Percentiles rank a stretch among this genome's conserved stretches.
These are phyloP conservation scores for Donacobius atricapilla DNA, from an alignment of 2,113 vertebrate species.

Conservation along the genomic window DNA sequence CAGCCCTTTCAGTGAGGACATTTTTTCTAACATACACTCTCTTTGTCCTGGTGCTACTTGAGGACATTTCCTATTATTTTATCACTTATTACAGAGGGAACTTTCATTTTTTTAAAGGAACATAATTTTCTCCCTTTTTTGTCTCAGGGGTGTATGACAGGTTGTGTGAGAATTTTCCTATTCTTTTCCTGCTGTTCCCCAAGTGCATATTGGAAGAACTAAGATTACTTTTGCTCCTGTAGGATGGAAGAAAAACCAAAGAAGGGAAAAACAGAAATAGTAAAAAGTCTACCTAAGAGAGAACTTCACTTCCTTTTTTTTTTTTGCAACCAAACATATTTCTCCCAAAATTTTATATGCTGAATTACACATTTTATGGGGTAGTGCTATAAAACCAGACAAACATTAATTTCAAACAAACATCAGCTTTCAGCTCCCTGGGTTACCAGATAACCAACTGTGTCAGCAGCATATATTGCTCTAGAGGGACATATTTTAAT, in stretches of 20 bases:
- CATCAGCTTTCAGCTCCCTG: not conserved
- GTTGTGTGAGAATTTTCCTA: not conserved
- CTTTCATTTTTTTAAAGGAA: not conserved
- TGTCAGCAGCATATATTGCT: not conserved
- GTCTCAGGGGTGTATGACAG: not conserved
- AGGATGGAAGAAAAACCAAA: not conserved
- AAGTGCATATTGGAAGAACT: not conserved
- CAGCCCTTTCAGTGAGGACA: not conserved
- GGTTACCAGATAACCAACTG: slow-evolving; percentile 15
- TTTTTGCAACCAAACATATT: not conserved
- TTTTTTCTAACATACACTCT: not conserved
- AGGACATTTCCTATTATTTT: not conserved
- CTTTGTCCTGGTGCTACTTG: not conserved
- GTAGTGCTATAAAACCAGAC: not conserved
- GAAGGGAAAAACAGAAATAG: not conserved
- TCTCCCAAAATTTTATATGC: not conserved
- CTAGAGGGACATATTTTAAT: slow-evolving; percentile 5
- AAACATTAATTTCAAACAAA: slow-evolving; percentile 7
- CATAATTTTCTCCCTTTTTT: not conserved
- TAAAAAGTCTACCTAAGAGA: not conserved
- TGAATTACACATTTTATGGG: not conserved
- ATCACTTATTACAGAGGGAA: not conserved
- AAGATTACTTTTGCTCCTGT: not conserved
- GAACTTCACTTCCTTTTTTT: not conserved
- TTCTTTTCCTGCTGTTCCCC: not conserved